A percentile compares a stretch with the other conserved stretches of the same genome.
Evolutionary conservation across 2,113 vertebrate genomes (phyloP).

Genomic region (Mobula hypostoma): DNA sequence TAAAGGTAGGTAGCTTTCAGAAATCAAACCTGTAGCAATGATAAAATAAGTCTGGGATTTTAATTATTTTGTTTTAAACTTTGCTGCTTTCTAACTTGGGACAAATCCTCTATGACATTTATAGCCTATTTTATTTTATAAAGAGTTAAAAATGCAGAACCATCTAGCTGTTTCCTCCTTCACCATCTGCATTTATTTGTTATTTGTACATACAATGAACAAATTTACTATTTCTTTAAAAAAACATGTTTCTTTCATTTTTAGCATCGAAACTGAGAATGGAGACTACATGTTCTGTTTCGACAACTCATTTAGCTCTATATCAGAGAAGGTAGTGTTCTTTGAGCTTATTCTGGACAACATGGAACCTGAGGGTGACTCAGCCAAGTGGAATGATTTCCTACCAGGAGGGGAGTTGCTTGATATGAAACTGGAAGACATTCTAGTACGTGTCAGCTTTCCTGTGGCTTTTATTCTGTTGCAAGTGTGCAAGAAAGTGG

Average conservation of each 20-base stretch:
- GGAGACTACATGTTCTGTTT: conserved; percentile 99
- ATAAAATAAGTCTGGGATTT: not conserved
- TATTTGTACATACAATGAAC: not conserved
- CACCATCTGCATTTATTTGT: not conserved
- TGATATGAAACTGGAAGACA: conserved; percentile 94
- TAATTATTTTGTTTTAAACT: not conserved
- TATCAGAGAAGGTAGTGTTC: conserved; percentile 97
- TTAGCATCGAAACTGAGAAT: conserved; percentile 81
- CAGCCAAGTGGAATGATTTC: conserved; percentile 81
- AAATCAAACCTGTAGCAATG: not conserved
- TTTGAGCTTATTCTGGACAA: conserved; percentile 97
- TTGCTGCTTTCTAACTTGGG: not conserved
- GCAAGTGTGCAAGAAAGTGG: not conserved
- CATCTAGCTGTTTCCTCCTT: not conserved
- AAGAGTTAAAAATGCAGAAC: not conserved
- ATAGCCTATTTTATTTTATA: not conserved
- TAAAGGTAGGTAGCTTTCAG: not conserved
- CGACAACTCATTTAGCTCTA: conserved; percentile 87
- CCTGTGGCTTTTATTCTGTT: not conserved
- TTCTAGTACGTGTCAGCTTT: conserved; percentile 66
- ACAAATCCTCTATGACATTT: not conserved
- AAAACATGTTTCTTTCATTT: not conserved
- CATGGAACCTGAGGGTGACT: conserved; percentile 62
- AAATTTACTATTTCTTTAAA: not conserved
- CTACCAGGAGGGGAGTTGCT: conserved; percentile 80